These are phyloP conservation scores for Sarcophilus harrisii DNA, from an alignment of 2,797 vertebrate species.

Conservation along the genomic window DNA sequence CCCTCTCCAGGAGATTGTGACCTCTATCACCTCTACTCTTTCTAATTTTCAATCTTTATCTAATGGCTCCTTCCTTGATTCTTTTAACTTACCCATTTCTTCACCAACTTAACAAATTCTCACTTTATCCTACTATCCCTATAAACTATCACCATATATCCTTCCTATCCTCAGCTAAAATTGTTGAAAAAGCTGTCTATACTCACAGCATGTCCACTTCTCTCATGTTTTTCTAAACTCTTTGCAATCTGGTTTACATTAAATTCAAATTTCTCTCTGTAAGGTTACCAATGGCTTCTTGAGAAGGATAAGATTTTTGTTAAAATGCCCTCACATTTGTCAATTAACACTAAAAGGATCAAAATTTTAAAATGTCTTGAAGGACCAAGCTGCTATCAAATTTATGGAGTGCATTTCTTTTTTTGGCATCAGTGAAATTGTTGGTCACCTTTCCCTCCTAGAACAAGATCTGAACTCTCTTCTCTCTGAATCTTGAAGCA, in stretches of 20 bases:
- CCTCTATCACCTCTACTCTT: background rate
- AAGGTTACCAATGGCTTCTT: background rate
- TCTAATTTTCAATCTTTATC: background rate
- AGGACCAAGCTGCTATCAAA: background rate
- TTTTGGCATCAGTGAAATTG: background rate
- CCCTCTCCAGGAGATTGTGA: background rate
- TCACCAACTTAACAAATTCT: background rate
- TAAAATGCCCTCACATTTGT: background rate
- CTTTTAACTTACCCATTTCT: background rate
- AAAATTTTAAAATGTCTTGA: background rate
- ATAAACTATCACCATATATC: background rate
- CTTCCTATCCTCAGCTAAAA: conserved; percentile 9
- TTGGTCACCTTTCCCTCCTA: background rate
- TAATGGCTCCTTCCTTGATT: conserved; percentile 10
- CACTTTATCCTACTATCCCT: background rate
- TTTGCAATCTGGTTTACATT: background rate
- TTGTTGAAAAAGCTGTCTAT: background rate
- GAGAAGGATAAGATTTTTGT: background rate
- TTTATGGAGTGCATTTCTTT: background rate
- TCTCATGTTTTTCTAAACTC: background rate
- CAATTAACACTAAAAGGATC: background rate
- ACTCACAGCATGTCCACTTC: background rate
- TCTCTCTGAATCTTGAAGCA: background rate
- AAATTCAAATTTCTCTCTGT: background rate
- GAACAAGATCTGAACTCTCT: background rate